Evolutionary conservation across 2,113 vertebrate genomes (phyloP).

Genomic region (Nothoprocta perdicaria): DNA sequence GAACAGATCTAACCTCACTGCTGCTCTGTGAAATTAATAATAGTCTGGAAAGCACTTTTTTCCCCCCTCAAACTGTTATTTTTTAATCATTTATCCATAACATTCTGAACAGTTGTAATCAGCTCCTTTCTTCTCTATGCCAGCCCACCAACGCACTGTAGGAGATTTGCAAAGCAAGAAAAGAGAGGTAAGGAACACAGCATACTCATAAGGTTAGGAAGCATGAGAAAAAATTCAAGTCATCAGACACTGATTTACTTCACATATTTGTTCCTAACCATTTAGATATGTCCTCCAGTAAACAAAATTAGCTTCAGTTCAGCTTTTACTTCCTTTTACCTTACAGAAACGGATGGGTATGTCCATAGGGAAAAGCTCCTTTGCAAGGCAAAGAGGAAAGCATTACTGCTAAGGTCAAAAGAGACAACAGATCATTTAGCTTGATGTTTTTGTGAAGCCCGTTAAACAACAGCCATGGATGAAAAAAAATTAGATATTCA

Average conservation of each 20-base stretch:
- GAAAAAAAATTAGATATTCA: rapidly evolving
- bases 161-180: not conserved
- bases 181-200: not conserved
- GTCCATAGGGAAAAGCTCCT: not conserved
- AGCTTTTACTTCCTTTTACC: not conserved
- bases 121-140: not conserved
- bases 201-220: not conserved
- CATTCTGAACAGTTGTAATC: not conserved
- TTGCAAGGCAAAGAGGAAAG: not conserved
- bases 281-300: not conserved
- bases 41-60: not conserved
- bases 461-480: not conserved
- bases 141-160: not conserved
- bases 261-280: not conserved
- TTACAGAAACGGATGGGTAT: not conserved
- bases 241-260: not conserved
- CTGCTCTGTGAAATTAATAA: not conserved
- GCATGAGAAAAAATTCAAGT: not conserved
- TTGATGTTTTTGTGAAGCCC: not conserved
- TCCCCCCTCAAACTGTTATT: not conserved
- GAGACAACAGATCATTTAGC: not conserved
- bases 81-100: not conserved
- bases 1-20: not conserved
- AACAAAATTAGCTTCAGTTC: not conserved
- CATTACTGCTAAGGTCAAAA: not conserved